Conservation (phyloP, 2,797 vertebrate species). For the Malacoraja senta region DNA sequence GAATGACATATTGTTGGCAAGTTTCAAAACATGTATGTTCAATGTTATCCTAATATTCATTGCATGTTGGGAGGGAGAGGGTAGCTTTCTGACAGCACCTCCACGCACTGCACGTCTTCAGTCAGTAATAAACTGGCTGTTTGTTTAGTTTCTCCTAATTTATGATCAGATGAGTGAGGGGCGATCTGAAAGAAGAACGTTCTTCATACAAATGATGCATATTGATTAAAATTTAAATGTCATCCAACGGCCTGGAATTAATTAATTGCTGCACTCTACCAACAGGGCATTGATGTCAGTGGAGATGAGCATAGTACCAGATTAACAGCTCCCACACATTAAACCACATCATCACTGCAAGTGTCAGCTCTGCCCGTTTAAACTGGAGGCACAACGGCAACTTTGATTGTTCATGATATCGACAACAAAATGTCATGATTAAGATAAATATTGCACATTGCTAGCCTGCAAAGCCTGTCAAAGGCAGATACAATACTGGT, state of each 20-base stretch:
- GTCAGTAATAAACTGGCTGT: not conserved
- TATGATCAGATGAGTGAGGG: not conserved
- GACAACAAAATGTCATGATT: no score
- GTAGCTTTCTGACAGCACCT: no score
- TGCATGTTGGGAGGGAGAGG: not conserved
- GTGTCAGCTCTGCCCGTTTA: not conserved
- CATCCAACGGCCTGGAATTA: not conserved
- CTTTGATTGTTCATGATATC: not conserved
- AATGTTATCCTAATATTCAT: not conserved
- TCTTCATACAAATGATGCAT: not conserved
- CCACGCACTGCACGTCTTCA: not conserved
- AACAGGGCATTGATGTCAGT: not conserved
- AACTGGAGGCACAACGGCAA: no score
- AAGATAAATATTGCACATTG: no score
- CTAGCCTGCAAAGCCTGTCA: no score
- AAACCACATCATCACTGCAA: not conserved
- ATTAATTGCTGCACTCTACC: not conserved
- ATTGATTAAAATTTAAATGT: constrained; percentile 28
- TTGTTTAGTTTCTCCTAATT: not conserved
- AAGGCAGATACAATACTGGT: no score
- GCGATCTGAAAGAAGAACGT: not conserved
- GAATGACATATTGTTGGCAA: not conserved
- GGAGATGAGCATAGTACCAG: not conserved
- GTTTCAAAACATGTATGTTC: not conserved
- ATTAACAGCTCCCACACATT: constrained; percentile 6